Evolutionary conservation across 2,113 vertebrate species (phyloP), one percentile per base, ranked within the genome.

Genomic region (Vimba vimba): DNA sequence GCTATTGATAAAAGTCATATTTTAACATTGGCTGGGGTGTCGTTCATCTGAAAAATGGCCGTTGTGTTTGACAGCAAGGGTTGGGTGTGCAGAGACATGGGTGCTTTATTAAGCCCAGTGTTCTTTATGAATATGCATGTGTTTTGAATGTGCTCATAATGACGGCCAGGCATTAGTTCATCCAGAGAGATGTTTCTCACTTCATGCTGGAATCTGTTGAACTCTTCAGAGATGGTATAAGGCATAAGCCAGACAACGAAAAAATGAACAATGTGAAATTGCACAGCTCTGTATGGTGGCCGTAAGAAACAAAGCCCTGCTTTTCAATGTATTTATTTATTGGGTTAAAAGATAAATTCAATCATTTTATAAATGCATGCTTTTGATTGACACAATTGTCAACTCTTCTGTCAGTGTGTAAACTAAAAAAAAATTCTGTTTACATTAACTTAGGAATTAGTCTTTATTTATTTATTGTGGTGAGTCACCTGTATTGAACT

Each of bases 101-200:
- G 68, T 10, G 21, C 23, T 43, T 43, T 36, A 23, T 71, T 43
- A 43, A 43, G 8, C 8, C 3, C 33, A 8, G 78, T 79, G 52
- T 79, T 79, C 33, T 43, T 62, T 17, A 80, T 80, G 59, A 80
- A 64, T 80, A 80, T 80, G 59, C 23, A 80, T 47, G 77, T 43
- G 36, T 79, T 62, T 79, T 43, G 11, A 73, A 45, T 73, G 68
- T 10, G 55, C 6, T 60, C 12, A 25, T 36, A 79, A n/a, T 43
- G 77, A 25, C 1, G 12, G 39, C 33, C 33, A 60, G 55, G 57
- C 9, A 30, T 36, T 36, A 45, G 33, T 43, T 9, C 36, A 73
- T n/a, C 39, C 19, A 13, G 68, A 23, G 33, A 77, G 55, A 52
- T 57, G 50, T 19, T 55, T 57, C 50, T 52, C 50, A 52, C 13